Evolutionary conservation across 2,113 vertebrate genomes (phyloP).

Genomic region (Chaetodon trifascialis): DNA sequence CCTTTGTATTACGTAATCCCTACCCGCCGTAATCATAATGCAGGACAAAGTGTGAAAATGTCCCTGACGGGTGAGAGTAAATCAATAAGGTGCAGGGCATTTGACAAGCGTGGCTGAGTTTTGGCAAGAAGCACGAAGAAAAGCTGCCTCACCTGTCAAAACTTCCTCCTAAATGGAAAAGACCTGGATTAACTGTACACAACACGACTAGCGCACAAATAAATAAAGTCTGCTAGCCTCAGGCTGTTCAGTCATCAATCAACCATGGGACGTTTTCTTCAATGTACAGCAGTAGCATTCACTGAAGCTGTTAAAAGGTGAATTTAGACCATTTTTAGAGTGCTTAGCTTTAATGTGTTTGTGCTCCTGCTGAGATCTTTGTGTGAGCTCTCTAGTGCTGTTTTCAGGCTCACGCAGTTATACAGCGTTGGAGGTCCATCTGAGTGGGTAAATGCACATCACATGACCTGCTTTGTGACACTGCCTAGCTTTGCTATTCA

Average conservation of each 20-base stretch:
- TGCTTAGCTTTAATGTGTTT: not conserved
- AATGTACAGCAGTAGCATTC: not conserved
- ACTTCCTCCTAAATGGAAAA: conserved; percentile 39
- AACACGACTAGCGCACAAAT: conserved; percentile 27
- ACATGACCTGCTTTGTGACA: too few species aligned
- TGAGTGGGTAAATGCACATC: not conserved
- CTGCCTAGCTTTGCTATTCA: not conserved
- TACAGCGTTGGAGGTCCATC: not conserved
- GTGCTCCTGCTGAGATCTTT: not conserved
- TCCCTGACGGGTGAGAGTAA: conserved; percentile 27
- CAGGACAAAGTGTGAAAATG: conserved; percentile 19
- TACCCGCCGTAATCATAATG: not conserved
- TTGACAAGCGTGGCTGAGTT: conserved; percentile 1
- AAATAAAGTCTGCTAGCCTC: conserved; percentile 30
- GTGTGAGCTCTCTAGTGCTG: not conserved
- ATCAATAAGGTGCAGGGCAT: not conserved
- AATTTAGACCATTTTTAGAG: not conserved
- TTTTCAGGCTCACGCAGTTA: not conserved
- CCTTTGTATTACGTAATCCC: conserved; percentile 22
- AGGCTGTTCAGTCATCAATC: conserved; percentile 10
- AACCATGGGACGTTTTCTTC: not conserved
- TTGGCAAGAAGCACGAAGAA: conserved; percentile 28
- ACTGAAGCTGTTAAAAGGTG: not conserved
- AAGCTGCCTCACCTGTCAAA: conserved; percentile 52
- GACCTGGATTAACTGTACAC: conserved; percentile 33